Evolutionary conservation across 2,888 invertebrate genomes (phyloP), one percentile per base, ranked within the genome.

Genomic region (Pandemis cinnamomeana): DNA sequence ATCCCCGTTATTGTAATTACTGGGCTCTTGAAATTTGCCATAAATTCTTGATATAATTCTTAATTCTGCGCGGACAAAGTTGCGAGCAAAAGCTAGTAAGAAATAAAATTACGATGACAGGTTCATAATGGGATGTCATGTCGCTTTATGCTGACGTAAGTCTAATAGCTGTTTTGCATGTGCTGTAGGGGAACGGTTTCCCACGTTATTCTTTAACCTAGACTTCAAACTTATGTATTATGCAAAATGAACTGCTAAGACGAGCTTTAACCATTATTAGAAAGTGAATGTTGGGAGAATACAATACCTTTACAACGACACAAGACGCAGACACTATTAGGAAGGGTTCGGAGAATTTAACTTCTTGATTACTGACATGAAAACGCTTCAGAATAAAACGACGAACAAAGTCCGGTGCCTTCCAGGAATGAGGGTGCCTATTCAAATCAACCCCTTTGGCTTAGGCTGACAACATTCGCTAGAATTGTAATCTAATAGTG

Each of bases 101-200:
- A 53, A 15, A 53, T 6, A 53, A 53, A 53, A 58, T 27, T 58
- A 58, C 20, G 27, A 27, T 58, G 58, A 58, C 62, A 44, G 62
- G 44, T 6, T 41, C 61, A 15, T 72, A 72, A 67, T 72, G 67
- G 67, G 53, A 48, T 67, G 53, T 51, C 72, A 67, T 53, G 53
- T 15, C 27, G 11, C 42, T 51, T 42, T 44, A 46, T 20, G 27
- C 48, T 53, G 51, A 61, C 27, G 15, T 61, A 36, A 53, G 27
- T 53, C 44, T 67, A 62, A 72, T 67, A 62, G 72, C 72, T 67
- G 72, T 67, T 72, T 72, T 72, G 72, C 72, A 67, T 72, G 11
- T 60, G 58, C 15, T 44, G 44, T 46, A 15, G 10, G 71, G 15
- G 27, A n/a, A 36, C n/a, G 11, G 42, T 63, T 44, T 62, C 44